Evolutionary conservation across 2,797 vertebrate species (phyloP).

Genomic region (Melopsittacus undulatus): DNA sequence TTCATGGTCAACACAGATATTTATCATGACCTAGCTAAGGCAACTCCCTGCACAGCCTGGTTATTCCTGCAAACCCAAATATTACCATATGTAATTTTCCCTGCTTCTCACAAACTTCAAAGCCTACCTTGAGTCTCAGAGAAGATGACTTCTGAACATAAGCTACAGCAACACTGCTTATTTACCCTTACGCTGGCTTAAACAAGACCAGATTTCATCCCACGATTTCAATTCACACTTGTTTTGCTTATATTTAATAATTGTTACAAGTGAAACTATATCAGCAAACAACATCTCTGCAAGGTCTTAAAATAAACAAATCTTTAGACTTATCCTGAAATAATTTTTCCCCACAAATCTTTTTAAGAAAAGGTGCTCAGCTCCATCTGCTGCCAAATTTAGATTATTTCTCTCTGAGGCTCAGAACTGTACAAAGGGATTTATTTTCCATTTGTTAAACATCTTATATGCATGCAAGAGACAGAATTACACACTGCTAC

Average conservation of each 20-base stretch:
- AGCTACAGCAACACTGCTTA: background rate
- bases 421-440: background rate
- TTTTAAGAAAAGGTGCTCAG: background rate
- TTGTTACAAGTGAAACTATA: background rate
- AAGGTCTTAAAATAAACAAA: background rate
- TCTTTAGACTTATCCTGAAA: background rate
- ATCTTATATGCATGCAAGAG: background rate
- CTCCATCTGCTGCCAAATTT: constrained; percentile 23
- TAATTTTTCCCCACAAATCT: background rate
- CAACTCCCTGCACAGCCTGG: background rate
- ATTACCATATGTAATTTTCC: background rate
- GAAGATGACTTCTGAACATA: background rate
- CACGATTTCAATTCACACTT: background rate
- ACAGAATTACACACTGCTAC: background rate
- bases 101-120: background rate
- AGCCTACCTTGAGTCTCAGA: background rate
- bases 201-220: background rate
- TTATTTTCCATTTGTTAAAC: background rate
- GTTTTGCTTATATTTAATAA: background rate
- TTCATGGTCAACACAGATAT: background rate
- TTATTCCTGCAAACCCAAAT: background rate
- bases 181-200: background rate
- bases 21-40: background rate
- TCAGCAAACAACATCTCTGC: background rate
- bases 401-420: background rate